Base-by-base conservation (phyloP, 2,797 vertebrate species). In the Dromococcyx pavoninus region DNA sequence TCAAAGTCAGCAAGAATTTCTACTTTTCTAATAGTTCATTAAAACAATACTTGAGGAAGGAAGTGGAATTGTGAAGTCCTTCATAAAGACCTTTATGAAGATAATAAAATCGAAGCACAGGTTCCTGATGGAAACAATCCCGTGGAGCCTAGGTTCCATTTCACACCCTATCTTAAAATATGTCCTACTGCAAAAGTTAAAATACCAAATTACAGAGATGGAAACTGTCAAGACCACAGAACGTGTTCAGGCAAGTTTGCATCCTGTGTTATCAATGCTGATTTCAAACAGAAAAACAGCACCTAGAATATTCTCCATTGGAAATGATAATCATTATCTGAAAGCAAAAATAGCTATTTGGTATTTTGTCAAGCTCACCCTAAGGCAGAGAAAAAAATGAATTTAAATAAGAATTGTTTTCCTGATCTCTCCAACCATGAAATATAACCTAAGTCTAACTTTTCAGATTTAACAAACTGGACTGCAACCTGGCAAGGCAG, bases 11-110 rank as follows among this genome's bases (percentile, higher is more conserved):
- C 28, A 83, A 81, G 54, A 50, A 51, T 65, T 88, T 71, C 78
- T 78, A 24, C 51, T 85, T 70, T 74, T 56, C 44, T 91, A 86
- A 69, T 17, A 89, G 78, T 41, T 62, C 64, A 14, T 82, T 70
- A 85, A 33, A 48, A 41, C 37, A 58, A 65, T 15, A 57, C 19
- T n/a, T 37, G 62, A 89, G 64, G 64, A 69, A 78, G 61, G 60
- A 79, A 92, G 25, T 2, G 88, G 75, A 93, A 91, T 23, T 46
- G 46, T 64, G n/a, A 89, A 85, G 24, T 50, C 57, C 61, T 86
- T 74, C 44, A 41, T 18, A 61, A 77, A 71, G 51, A 91, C 3
- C 15, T 16, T 15, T 24, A 53, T 35, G 64, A 88, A 67, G 60
- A 62, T 91, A 93, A 88, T 22, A 70, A 86, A 58, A 46, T 7